These are phyloP conservation scores for Microvelia longipes DNA, from an alignment of 1,140 invertebrate genomes.

Conservation along the genomic window DNA sequence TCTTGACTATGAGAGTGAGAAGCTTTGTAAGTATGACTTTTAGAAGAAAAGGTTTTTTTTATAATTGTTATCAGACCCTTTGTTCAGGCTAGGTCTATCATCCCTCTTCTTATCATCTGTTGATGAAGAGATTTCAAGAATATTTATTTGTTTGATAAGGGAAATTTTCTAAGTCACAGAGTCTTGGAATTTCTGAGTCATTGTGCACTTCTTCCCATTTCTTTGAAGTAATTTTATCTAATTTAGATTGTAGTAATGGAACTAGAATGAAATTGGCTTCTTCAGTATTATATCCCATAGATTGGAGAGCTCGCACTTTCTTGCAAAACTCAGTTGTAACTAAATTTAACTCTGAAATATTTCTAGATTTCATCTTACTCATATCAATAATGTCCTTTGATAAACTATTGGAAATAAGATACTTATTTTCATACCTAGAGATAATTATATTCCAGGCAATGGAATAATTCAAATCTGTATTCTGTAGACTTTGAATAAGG, in stretches of 20 bases:
- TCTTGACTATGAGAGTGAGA: not conserved
- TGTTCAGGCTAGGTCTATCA: not conserved
- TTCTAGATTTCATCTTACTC: no score
- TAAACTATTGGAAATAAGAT: no score
- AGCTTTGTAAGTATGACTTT: not conserved
- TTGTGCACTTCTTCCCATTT: not conserved
- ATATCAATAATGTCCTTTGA: no score
- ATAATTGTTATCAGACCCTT: not conserved
- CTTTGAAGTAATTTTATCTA: not conserved
- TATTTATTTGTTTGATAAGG: not conserved
- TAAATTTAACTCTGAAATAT: not conserved
- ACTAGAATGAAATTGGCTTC: not conserved
- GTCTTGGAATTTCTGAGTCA: not conserved
- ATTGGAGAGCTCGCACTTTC: not conserved
- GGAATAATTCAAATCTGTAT: no score
- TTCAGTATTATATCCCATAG: not conserved
- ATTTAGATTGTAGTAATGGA: not conserved
- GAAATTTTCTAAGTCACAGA: not conserved
- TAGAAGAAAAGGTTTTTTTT: not conserved
- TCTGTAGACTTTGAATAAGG: no score
- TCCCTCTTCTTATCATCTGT: not conserved
- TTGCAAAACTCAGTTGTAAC: not conserved
- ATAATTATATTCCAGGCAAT: no score
- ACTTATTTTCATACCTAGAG: no score
- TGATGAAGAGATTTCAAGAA: not conserved